Evolutionary conservation across 2,888 invertebrate species (phyloP).

Genomic region (Drosophila aldrichi): DNA sequence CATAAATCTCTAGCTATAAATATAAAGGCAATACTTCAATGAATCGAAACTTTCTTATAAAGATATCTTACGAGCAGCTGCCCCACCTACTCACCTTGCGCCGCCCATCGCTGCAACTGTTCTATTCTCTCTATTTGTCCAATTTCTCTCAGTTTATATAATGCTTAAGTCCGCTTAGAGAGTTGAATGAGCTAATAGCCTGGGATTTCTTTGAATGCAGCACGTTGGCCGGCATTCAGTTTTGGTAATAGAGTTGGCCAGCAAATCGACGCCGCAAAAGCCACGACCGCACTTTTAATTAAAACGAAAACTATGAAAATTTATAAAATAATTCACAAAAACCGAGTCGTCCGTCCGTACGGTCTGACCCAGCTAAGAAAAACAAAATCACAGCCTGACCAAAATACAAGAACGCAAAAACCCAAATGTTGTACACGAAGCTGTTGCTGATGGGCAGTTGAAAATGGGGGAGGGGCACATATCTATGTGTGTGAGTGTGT

Average conservation of each 20-base stretch:
- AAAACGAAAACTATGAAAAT: slow-evolving; percentile 79
- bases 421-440: slow-evolving; percentile 50
- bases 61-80: no score
- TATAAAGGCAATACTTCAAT: background rate
- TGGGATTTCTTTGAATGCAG: background rate
- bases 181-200: background rate
- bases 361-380: slow-evolving; percentile 16
- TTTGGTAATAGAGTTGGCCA: slow-evolving; percentile 66
- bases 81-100: no score
- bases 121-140: background rate
- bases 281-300: slow-evolving; percentile 78
- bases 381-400: slow-evolving; percentile 29
- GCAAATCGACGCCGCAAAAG: slow-evolving; percentile 65
- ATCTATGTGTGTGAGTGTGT: background rate
- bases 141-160: slow-evolving; percentile 2
- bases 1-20: no score
- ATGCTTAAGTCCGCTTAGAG: background rate
- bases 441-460: slow-evolving; percentile 54
- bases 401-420: slow-evolving; percentile 39
- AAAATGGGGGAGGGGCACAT: no score
- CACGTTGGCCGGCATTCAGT: slow-evolving; percentile 18
- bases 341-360: slow-evolving; percentile 9
- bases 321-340: slow-evolving; percentile 67
- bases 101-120: background rate
- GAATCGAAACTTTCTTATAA: background rate